A percentile compares a stretch with the other conserved stretches of the same genome.
These are phyloP conservation scores for Rhopalosiphum nymphaeae DNA, from an alignment of 2,888 invertebrate species.

Conservation along the genomic window DNA sequence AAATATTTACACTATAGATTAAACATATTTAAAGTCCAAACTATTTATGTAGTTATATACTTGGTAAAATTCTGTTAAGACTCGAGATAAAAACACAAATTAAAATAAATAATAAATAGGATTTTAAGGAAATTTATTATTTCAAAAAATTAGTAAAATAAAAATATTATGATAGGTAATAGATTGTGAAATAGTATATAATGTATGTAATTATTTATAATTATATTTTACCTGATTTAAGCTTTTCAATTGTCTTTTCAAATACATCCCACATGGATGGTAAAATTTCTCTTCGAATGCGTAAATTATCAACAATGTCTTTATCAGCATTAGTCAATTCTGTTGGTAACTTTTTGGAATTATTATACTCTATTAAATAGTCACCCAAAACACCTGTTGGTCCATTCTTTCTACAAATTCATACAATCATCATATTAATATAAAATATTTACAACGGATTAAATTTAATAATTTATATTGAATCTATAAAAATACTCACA, in stretches of 20 bases:
- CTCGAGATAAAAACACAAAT: too few species aligned
- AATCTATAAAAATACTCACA: slow-evolving; percentile 63
- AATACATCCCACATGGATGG: slow-evolving; percentile 69
- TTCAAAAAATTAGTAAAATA: neutral
- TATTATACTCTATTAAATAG: slow-evolving; percentile 68
- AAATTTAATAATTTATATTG: neutral
- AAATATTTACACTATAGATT: neutral
- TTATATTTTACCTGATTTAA: slow-evolving; percentile 55
- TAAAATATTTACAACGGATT: neutral
- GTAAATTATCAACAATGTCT: slow-evolving; percentile 68
- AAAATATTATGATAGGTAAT: neutral
- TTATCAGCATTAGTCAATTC: slow-evolving; percentile 67
- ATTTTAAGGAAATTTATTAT: too few species aligned
- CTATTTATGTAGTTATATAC: neutral
- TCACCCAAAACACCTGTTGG: slow-evolving; percentile 67
- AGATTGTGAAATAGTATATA: neutral
- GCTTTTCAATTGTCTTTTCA: slow-evolving; percentile 67
- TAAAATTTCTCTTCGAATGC: slow-evolving; percentile 68
- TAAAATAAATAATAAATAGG: too few species aligned
- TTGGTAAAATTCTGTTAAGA: neutral
- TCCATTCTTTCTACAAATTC: slow-evolving; percentile 62
- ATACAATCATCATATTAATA: neutral
- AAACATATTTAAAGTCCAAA: neutral
- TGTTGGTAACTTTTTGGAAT: slow-evolving; percentile 65
- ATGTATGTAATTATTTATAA: neutral